Evolutionary conservation across 1,140 invertebrate genomes (phyloP).

Genomic region (Rhizoglyphus robini): DNA sequence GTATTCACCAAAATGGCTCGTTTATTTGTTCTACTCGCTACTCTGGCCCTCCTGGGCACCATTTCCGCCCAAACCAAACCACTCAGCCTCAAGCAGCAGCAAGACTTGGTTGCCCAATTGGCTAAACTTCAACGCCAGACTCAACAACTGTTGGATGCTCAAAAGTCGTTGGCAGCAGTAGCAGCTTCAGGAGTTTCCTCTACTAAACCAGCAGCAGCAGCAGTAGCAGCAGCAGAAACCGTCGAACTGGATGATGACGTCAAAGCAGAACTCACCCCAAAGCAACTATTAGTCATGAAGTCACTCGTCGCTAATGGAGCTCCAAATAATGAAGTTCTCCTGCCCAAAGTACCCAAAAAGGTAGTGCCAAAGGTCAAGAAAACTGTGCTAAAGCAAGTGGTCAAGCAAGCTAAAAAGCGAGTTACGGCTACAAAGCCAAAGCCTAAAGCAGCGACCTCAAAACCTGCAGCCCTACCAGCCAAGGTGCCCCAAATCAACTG

Average conservation of each 20-base stretch:
- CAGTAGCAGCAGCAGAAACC: background rate
- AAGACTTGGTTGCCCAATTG: slow-evolving; percentile 1
- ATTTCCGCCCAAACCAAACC: background rate
- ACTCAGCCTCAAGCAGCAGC: slow-evolving; percentile 11
- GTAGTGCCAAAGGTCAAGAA: background rate
- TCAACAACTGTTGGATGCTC: slow-evolving; percentile 10
- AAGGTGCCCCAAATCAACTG: slow-evolving; percentile 23
- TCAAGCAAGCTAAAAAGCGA: background rate
- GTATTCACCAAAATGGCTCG: background rate
- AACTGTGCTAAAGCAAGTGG: too few relatives aligned
- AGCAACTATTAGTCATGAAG: background rate
- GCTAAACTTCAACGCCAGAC: slow-evolving; percentile 9
- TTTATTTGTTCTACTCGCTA: background rate
- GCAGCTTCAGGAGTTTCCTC: background rate
- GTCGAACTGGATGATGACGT: too few relatives aligned
- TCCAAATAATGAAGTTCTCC: background rate
- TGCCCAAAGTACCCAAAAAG: background rate
- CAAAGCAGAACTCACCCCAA: background rate
- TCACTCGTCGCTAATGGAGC: background rate
- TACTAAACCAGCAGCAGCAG: background rate
- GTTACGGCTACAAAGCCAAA: background rate
- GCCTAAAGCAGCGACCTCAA: background rate
- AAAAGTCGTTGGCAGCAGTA: slow-evolving; percentile 10
- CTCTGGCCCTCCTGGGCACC: background rate
- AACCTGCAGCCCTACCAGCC: slow-evolving; percentile 17